Conservation (phyloP, 2,888 invertebrate genomes). For the Formica aserva region DNA sequence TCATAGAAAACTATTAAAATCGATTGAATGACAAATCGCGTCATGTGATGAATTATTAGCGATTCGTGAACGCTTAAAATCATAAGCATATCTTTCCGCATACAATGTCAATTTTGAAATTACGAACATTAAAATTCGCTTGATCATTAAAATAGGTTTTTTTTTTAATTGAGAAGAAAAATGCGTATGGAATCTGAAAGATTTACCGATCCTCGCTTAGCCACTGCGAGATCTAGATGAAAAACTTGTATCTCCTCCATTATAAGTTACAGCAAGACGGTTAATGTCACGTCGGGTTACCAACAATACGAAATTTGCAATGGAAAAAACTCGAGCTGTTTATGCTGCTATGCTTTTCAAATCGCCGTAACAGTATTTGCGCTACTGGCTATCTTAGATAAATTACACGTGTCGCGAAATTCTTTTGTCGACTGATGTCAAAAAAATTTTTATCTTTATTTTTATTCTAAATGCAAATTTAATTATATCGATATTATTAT, state of each 20-base stretch:
- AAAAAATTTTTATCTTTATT: neutral
- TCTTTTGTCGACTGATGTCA: neutral
- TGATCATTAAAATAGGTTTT: neutral
- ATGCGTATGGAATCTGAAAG: neutral
- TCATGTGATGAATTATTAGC: neutral
- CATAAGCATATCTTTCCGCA: neutral
- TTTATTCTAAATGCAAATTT: neutral
- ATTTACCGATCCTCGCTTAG: neutral
- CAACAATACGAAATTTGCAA: conserved; percentile 78
- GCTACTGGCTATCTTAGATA: neutral
- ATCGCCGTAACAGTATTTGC: conserved; percentile 1
- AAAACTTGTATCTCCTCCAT: neutral
- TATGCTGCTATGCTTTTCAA: conserved; percentile 5
- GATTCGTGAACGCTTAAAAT: neutral
- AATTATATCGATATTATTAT: neutral
- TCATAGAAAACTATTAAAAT: neutral
- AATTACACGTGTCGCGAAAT: conserved; percentile 17
- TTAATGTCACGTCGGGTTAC: conserved; percentile 78
- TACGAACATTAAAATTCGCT: neutral
- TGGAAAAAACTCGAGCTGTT: conserved; percentile 71
- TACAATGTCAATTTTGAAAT: neutral
- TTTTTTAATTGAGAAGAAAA: neutral
- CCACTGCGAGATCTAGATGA: neutral
- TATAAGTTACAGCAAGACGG: conserved; percentile 36
- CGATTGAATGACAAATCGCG: neutral